Percentiles rank a stretch among this genome's conserved stretches.
Evolutionary conservation across 1,140 invertebrate species (phyloP).

Genomic region (Dufourea novaeangliae): DNA sequence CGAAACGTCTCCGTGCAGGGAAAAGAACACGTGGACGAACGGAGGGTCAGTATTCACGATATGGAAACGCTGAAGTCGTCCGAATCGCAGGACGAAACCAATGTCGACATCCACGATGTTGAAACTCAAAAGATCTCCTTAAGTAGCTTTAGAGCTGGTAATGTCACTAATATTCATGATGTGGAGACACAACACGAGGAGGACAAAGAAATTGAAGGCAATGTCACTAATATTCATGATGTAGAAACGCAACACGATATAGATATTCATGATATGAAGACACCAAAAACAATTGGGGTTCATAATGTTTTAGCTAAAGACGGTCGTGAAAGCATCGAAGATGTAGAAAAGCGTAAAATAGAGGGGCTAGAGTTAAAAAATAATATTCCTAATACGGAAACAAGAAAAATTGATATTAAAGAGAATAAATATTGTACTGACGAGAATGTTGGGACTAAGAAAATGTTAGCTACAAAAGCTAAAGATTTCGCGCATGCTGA

Average conservation of each 20-base stretch:
- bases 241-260: slow-evolving; percentile 35
- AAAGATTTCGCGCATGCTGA: background rate
- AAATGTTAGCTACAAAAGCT: slow-evolving; percentile 7
- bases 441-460: background rate
- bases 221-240: slow-evolving; percentile 45
- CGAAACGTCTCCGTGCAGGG: background rate
- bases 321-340: background rate
- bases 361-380: background rate
- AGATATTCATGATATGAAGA: slow-evolving; percentile 40
- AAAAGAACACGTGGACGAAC: slow-evolving; percentile 6
- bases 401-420: background rate
- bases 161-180: slow-evolving; percentile 22
- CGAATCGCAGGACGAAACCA: background rate
- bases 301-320: background rate
- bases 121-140: slow-evolving; percentile 41
- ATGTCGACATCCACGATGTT: slow-evolving; percentile 43
- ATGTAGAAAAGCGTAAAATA: background rate
- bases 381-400: slow-evolving; percentile 28
- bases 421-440: background rate
- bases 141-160: background rate
- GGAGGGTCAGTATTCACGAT: slow-evolving; percentile 34
- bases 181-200: slow-evolving; percentile 33
- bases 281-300: background rate
- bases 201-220: background rate
- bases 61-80: slow-evolving; percentile 38